Evolutionary conservation across 2,888 invertebrate genomes (phyloP).

Genomic region (Troides aeacus): DNA sequence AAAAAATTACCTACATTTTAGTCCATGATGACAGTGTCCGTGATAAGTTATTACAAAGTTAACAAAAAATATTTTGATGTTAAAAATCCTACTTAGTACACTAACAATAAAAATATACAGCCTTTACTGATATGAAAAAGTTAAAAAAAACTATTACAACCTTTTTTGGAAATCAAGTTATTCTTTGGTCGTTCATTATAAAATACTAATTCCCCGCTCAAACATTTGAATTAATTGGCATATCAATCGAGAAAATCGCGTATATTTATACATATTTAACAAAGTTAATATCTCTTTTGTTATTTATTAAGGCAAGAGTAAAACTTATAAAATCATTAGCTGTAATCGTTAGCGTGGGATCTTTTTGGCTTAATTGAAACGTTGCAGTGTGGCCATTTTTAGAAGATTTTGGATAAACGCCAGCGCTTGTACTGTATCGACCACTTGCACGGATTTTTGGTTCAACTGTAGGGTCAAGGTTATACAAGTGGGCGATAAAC

Average conservation of each 20-base stretch:
- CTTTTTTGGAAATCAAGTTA: neutral
- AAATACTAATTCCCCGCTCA: neutral
- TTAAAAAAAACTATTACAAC: neutral
- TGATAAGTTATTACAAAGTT: no score
- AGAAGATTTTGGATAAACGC: slow-evolving; percentile 67
- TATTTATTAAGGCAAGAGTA: neutral
- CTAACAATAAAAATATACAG: neutral
- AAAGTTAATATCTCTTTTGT: slow-evolving; percentile 23
- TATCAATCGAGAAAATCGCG: slow-evolving; percentile 23
- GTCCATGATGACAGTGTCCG: neutral
- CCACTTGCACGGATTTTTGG: slow-evolving; percentile 54
- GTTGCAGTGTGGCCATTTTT: slow-evolving; percentile 64
- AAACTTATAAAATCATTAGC: slow-evolving; percentile 40
- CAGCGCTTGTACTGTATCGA: slow-evolving; percentile 61
- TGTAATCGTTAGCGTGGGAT: slow-evolving; percentile 39
- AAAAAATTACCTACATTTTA: neutral
- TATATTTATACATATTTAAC: slow-evolving; percentile 33
- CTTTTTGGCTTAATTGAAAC: slow-evolving; percentile 58
- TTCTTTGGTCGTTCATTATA: neutral
- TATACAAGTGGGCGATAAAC: slow-evolving; percentile 39
- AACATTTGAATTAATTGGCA: slow-evolving; percentile 6
- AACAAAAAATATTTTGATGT: neutral
- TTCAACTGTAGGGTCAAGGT: slow-evolving; percentile 63
- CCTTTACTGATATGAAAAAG: neutral
- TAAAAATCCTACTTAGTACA: neutral